Evolutionary conservation across 2,113 vertebrate genomes (phyloP), one percentile per base, ranked within the genome.

Genomic region (Tupaia tana): DNA sequence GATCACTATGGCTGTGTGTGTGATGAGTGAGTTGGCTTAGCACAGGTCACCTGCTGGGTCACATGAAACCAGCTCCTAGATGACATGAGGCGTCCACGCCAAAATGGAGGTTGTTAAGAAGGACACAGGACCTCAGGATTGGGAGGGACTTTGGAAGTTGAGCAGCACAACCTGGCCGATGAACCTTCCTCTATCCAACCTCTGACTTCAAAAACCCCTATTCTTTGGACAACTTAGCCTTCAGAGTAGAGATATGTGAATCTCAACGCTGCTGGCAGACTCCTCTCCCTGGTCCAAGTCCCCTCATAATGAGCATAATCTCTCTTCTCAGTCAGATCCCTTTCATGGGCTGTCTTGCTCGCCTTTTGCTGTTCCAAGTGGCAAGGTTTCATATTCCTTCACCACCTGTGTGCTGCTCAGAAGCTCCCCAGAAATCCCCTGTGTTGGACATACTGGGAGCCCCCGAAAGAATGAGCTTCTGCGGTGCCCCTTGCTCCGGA

Each of bases 61-160:
- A 73, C 80, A 13, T 1, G 27, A 19, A 59, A 64, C 70, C 18
- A 74, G n/a, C 34, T 31, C 59, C 34, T 64, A 87, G 63, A 31
- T 75, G 31, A 22, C 9, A 6, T 11, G 18, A 4, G 22, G 3
- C 52, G 19, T 54, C 70, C n/a, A 90, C 22, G 22, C 34, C 18
- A 85, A 64, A 80, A 24, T 2, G 1, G 15, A 2, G 13, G 16
- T 1, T 81, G 3, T 75, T 63, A 31, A 86, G 20, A 90, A 74
- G 34, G 52, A 75, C 52, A 34, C 13, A 92, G 52, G 71, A 87
- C 12, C 31, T 66, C 61, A 81, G 73, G 56, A n/a, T 69, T 29
- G 19, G 69, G 56, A 96, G 61, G 77, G 61, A 56, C 66, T 85
- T 81, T 14, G 71, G 67, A 82, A 94, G 64, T 15, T 77, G 74